phyloP scores from a whole-genome alignment of 2,113 vertebrate species.

The Channa argus region DNA sequence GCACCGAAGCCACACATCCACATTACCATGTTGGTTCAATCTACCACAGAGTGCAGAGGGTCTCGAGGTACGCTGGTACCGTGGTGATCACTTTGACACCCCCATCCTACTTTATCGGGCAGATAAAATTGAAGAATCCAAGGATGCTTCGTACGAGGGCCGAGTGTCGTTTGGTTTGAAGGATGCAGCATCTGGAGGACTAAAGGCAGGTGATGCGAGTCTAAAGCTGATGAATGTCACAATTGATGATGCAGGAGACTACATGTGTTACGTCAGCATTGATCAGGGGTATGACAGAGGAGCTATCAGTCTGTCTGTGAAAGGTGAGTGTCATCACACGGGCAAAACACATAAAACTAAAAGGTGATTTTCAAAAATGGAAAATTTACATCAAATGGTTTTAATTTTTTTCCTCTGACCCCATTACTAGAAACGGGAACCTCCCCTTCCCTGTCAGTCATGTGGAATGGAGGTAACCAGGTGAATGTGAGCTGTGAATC shows the following conservation, averaged over 20 bases:
- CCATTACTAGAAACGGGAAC: slow-evolving; percentile 56
- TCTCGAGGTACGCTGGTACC: slow-evolving; percentile 74
- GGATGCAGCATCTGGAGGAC: slow-evolving; percentile 36
- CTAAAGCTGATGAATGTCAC: slow-evolving; percentile 63
- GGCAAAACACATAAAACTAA: background rate
- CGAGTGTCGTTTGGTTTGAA: slow-evolving; percentile 53
- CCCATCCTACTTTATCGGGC: slow-evolving; percentile 29
- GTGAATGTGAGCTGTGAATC: slow-evolving; percentile 77
- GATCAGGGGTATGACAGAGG: background rate
- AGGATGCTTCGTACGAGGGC: slow-evolving; percentile 24
- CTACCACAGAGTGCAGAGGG: slow-evolving; percentile 55
- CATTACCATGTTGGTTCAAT: slow-evolving; percentile 72
- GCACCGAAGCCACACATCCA: background rate
- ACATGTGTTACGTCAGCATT: slow-evolving; percentile 72
- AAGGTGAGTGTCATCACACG: slow-evolving; percentile 54
- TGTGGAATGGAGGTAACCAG: background rate
- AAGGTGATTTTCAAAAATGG: background rate
- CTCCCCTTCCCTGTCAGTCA: slow-evolving; percentile 43
- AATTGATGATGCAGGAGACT: slow-evolving; percentile 49
- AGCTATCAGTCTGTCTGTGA: slow-evolving; percentile 43
- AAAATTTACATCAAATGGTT: background rate
- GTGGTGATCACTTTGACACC: fast-evolving
- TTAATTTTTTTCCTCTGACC: background rate
- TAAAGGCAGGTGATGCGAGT: slow-evolving; percentile 69
- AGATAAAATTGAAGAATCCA: background rate